These are phyloP conservation scores for Xanthorhoe spadicearia DNA, from an alignment of 2,888 invertebrate species.

Conservation along the genomic window DNA sequence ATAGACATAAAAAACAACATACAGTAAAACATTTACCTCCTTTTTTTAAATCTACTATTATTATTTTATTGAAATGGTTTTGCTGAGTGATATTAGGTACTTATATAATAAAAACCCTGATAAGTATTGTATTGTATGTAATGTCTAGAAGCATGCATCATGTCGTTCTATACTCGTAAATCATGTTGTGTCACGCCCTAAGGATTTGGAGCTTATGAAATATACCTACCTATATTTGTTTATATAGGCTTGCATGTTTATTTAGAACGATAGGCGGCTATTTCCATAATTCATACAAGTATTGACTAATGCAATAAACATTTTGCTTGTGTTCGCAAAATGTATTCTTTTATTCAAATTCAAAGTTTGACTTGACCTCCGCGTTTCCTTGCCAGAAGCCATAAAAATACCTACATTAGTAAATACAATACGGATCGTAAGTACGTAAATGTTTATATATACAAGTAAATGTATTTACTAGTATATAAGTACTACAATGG, in stretches of 20 bases:
- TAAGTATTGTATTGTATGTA: no score
- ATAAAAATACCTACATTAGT: constrained; percentile 10
- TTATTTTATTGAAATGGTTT: no score
- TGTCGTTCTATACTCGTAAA: no score
- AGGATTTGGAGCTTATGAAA: no score
- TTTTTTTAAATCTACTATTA: no score
- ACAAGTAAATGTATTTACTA: background rate
- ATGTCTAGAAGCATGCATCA: no score
- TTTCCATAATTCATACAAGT: background rate
- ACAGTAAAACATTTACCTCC: no score
- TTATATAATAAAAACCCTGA: no score
- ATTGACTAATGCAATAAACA: constrained; percentile 5
- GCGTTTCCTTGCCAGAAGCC: constrained; percentile 17
- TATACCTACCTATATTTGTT: background rate
- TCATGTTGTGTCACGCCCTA: no score
- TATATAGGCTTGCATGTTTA: background rate
- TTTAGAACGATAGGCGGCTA: background rate
- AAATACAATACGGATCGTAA: background rate
- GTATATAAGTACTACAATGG: background rate
- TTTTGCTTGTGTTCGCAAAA: constrained; percentile 9
- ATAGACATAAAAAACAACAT: background rate
- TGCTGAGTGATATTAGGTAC: no score
- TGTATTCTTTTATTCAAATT: constrained; percentile 15
- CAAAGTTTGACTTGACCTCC: constrained; percentile 24
- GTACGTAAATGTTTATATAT: background rate